A percentile compares a stretch with the other conserved stretches of the same genome.
Evolutionary conservation across 2,797 vertebrate species (phyloP).

Genomic region (Remorina albescens): DNA sequence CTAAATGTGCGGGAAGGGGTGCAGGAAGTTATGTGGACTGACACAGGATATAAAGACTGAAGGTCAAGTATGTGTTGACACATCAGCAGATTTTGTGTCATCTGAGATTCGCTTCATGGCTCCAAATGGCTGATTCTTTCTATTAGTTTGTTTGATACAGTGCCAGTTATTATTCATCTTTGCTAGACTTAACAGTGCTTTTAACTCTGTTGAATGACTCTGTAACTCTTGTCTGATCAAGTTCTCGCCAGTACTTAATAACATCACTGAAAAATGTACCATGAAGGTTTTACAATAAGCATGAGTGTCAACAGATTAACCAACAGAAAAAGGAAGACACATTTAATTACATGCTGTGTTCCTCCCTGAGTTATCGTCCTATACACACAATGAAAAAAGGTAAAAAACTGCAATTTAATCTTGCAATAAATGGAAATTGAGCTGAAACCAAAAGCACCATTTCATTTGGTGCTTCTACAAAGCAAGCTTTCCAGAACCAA

Average conservation of each 20-base stretch:
- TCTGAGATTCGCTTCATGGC: background rate
- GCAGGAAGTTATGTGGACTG: too few species aligned
- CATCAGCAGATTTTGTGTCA: too few species aligned
- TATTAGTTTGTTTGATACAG: background rate
- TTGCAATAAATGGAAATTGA: constrained; percentile 9
- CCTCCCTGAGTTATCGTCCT: constrained; percentile 11
- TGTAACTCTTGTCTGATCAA: constrained; percentile 6
- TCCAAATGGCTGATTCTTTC: background rate
- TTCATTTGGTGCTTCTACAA: background rate
- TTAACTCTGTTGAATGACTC: constrained; percentile 7
- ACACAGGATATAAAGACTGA: too few species aligned
- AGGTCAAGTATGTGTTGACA: too few species aligned
- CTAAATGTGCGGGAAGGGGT: too few species aligned
- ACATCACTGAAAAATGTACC: background rate
- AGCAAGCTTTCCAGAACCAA: background rate
- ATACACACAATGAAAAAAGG: constrained; percentile 20
- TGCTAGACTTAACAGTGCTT: constrained; percentile 13
- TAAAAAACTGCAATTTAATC: constrained; percentile 9
- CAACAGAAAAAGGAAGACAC: constrained; percentile 9
- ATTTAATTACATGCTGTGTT: constrained; percentile 40
- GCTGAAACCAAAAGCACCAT: constrained; percentile 6
- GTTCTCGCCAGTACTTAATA: constrained; percentile 8
- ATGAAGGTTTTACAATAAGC: constrained; percentile 20
- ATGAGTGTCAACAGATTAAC: constrained; percentile 14
- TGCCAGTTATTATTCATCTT: background rate